Base-by-base conservation (phyloP, 1,140 invertebrate genomes). In the Plectrocnemia conspersa region DNA sequence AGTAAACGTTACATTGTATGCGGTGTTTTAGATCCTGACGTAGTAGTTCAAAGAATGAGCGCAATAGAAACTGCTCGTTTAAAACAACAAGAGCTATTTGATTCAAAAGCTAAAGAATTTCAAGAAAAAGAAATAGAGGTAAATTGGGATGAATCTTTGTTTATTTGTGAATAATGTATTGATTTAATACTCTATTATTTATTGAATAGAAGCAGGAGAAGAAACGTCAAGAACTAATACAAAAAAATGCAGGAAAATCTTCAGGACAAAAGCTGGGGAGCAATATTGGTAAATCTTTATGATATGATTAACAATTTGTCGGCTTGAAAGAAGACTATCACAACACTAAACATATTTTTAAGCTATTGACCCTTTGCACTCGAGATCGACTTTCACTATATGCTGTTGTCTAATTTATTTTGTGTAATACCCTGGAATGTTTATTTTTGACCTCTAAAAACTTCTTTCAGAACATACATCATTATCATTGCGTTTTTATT, bases 101-200 rank as follows among this genome's bases (percentile, higher is more conserved):
- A 45, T 15, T 16, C 7, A 23, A 25, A 27, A 3, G 25, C 52
- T 11, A 46, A 13, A 38, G 33, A 35, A 36, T 54, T 18, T 23
- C 19, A 54, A 38, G 10, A 24, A 15, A 54, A 45, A 46, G 42
- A 54, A 36, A n/a, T 45, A 45, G 41, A 54, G 21, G 52, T 54
- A 53, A 9, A 5, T 36, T 49, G 5, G 3, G 4, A 40, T 16
- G 21, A 18, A 13, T 16, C 16, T 16, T 15, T 15, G 15, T 44
- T 23, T 44, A 3, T 23, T 10, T 44, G 3, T 44, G 21, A 23
- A 32, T 15, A 27, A 19, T 6, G 15, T 6, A 45, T n/a, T 44
- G n/a, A 44, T 13, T 44, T 44, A 9, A 47, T 7, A 9, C 11
- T 47, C 23, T 19, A 33, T 36, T 4, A 3, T 49, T 16, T 50